Base-by-base conservation (phyloP, 2,888 invertebrate genomes). In the Callyntrura guangdongensis region DNA sequence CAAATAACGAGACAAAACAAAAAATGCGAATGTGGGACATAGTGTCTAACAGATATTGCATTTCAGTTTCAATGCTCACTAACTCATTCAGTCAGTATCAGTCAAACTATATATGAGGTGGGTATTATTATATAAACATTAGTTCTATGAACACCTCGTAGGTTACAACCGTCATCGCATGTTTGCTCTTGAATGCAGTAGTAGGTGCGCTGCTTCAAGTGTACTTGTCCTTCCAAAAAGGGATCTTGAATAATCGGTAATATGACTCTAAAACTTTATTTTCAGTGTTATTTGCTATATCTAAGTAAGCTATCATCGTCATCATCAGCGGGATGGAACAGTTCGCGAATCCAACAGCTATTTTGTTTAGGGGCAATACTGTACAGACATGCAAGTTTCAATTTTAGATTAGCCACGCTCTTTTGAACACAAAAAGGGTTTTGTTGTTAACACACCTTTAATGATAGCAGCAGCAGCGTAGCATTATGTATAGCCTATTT, bases 381-480 rank as follows among this genome's bases (percentile, higher is more conserved):
- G 77, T 53, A 77, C 77, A 53, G 49, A 69, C 69, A 84, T 86
- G 45, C 74, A 45, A 67, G 61, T 61, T 61, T 64, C 77, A 87
- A 81, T 82, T 87, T 81, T 69, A 87, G 87, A 87, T 87, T 87
- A 14, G 87, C 20, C 81, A 87, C 64, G 81, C 81, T 69, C n/a
- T 14, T 45, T 53, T 36, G 3, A 27, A 72, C 27, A 45, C 12
- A 56, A 67, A 84, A 72, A 74, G 12, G 3, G 17, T 82, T 61
- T n/a, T 27, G 9, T 49, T 53, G 9, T 22, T 0, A 17, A 22
- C 11, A 9, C 47, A 20, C 14, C 49, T 5, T 77, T 49, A 49
- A 27, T 45, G 47, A 12, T 47, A 17, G 11, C 25, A 79, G 53
- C 8, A 79, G 49, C 45, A n/a, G 77, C 12, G 5, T n/a, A n/a